Base-by-base conservation (phyloP, 2,113 vertebrate genomes). In the Micronisus gabar region DNA sequence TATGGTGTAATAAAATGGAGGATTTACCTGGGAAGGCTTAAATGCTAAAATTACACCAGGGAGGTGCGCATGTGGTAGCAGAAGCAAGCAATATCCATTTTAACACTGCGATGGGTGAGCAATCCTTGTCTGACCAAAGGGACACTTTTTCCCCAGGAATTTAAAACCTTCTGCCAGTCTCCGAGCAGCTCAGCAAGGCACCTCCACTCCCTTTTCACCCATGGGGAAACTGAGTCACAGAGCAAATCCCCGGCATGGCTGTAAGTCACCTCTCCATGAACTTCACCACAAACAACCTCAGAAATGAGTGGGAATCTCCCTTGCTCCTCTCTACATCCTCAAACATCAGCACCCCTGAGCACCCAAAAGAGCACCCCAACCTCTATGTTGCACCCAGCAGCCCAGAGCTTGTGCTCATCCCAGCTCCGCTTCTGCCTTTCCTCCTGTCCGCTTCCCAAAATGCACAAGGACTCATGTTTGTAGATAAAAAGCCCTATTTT, bases 241-340 rank as follows among this genome's bases (percentile, higher is more conserved):
- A 53, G 78, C 50, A 45, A 22, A 29, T 9, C 59, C 34, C 40
- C 25, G 2, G 38, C 32, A 2, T 0, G 52, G 66, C 36, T 8
- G 4, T 1, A 62, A 81, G 50, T 21, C 78, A 27, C 2, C 7
- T 55, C 41, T 25, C 47, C 52, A 26, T 10, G 7, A 3, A 0
- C 5, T 25, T 34, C 74, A 34, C 15, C 26, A 18, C 1, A 1
- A 66, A 27, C 2, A 7, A 11, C 15, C 40, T 41, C 4, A 0
- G 81, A 22, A n/a, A 41, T 0, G 2, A 68, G 58, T 1, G 0
- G 40, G 59, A 43, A 53, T 45, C 23, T 43, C 36, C 52, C 18
- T 63, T 18, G 41, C 15, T 62, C 30, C 32, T 32, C 55, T 47
- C 66, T 32, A 9, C 19, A 43, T 25, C 32, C 67, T 25, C 21